phyloP scores from a whole-genome alignment of 2,888 invertebrate species.

The Zhuqinia jingwanae region DNA sequence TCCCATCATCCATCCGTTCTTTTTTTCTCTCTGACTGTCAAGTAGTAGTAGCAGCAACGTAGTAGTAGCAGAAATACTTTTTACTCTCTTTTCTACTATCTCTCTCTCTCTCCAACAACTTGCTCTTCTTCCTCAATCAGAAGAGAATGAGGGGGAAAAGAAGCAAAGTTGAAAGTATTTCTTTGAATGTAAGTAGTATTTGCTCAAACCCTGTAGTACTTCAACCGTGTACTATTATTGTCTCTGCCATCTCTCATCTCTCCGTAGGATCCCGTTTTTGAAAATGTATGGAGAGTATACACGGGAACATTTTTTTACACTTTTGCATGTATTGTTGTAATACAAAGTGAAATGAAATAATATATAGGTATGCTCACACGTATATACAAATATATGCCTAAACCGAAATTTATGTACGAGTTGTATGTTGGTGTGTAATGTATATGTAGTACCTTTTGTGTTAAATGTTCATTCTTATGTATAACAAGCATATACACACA shows the following conservation, averaged over 20 bases:
- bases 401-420: not conserved
- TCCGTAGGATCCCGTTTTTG: not conserved
- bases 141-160: conserved; percentile 55
- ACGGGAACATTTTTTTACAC: conserved; percentile 2
- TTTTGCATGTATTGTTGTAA: too few relatives aligned
- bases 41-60: conserved; percentile 1
- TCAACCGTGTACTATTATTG: not conserved
- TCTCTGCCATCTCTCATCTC: not conserved
- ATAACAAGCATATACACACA: conserved; percentile 15
- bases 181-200: conserved; percentile 35
- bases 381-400: too few relatives aligned
- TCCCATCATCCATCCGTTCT: conserved; percentile 68
- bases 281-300: conserved; percentile 22
- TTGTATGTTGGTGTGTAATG: too few relatives aligned
- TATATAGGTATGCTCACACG: too few relatives aligned
- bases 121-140: conserved; percentile 3
- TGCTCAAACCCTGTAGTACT: not conserved
- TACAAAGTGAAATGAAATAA: too few relatives aligned
- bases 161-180: too few relatives aligned
- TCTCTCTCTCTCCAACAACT: conserved; percentile 7
- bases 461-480: not conserved
- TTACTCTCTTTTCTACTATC: too few relatives aligned
- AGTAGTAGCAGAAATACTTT: conserved; percentile 38
- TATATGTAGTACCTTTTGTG: too few relatives aligned
- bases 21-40: conserved; percentile 52